These are phyloP conservation scores for Aspiorhynchus laticeps DNA, from an alignment of 2,113 vertebrate genomes.

Conservation along the genomic window DNA sequence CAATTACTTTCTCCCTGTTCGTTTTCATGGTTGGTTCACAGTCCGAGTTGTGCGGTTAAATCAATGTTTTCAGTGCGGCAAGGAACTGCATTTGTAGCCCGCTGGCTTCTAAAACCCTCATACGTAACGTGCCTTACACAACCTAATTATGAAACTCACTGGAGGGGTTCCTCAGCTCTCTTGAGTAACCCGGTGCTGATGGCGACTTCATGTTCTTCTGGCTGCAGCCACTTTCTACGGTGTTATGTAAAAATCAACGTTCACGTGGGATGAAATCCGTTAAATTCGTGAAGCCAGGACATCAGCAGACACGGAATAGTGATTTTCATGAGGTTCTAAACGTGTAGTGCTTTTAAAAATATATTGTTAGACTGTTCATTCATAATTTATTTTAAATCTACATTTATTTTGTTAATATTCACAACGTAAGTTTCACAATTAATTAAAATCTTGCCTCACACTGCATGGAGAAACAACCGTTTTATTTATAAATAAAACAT, in stretches of 20 bases:
- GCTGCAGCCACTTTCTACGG: neutral
- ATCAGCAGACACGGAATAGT: neutral
- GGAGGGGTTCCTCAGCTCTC: constrained; percentile 3
- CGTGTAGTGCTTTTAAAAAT: neutral
- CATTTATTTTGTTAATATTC: neutral
- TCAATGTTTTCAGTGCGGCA: neutral
- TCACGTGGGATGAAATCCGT: neutral
- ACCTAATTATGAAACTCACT: constrained; percentile 36
- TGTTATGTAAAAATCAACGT: constrained; percentile 11
- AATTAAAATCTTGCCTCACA: neutral
- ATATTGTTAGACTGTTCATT: neutral
- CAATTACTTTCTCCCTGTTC: neutral
- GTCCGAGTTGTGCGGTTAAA: neutral
- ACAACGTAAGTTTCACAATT: neutral
- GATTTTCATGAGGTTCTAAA: neutral
- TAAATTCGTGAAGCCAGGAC: neutral
- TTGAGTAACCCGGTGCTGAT: constrained; percentile 18
- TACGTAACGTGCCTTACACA: constrained; percentile 37
- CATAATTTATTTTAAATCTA: neutral
- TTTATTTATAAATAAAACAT: neutral
- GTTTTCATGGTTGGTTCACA: neutral
- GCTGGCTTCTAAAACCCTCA: constrained; percentile 13
- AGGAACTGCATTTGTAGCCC: constrained; percentile 4
- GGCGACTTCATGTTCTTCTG: constrained; percentile 1
- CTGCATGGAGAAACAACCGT: neutral